These are phyloP conservation scores for Caiman crocodilus DNA, from an alignment of 2,797 vertebrate species.

Conservation along the genomic window DNA sequence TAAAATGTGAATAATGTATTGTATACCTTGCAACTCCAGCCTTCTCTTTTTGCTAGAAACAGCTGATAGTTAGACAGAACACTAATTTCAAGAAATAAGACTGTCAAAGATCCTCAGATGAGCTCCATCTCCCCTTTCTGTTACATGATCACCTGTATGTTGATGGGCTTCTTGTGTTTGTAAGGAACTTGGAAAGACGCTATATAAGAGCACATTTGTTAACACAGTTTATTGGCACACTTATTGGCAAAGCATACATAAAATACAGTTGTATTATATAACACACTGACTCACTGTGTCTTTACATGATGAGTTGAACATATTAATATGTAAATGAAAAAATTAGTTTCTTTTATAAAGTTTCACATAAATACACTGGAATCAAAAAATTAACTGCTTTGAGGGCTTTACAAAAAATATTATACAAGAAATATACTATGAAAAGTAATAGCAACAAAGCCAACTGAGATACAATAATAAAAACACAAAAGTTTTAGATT, in stretches of 20 bases:
- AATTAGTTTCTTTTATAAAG: slow-evolving; percentile 95
- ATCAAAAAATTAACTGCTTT: slow-evolving; percentile 75
- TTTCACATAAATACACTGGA: slow-evolving; percentile 96
- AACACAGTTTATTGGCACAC: slow-evolving; percentile 99
- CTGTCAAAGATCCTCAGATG: background rate
- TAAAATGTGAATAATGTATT: background rate
- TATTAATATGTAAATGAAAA: slow-evolving; percentile 97
- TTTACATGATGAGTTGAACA: slow-evolving; percentile 93
- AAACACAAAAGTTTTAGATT: slow-evolving; percentile 84
- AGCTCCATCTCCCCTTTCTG: background rate
- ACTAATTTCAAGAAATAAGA: background rate
- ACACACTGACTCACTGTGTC: slow-evolving; percentile 95
- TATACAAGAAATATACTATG: slow-evolving; percentile 89
- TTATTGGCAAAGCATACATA: slow-evolving; percentile 99
- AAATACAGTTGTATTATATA: slow-evolving; percentile 96
- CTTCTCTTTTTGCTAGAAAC: background rate
- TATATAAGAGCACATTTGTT: slow-evolving; percentile 74
- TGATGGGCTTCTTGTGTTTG: background rate
- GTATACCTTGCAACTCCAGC: background rate
- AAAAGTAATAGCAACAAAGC: slow-evolving; percentile 81
- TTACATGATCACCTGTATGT: background rate
- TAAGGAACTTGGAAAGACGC: slow-evolving; percentile 40
- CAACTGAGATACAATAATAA: slow-evolving; percentile 85
- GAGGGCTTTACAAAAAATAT: slow-evolving; percentile 89
- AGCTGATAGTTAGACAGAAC: background rate